Evolutionary conservation across 2,113 vertebrate species (phyloP).

Genomic region (Proteles cristata): DNA sequence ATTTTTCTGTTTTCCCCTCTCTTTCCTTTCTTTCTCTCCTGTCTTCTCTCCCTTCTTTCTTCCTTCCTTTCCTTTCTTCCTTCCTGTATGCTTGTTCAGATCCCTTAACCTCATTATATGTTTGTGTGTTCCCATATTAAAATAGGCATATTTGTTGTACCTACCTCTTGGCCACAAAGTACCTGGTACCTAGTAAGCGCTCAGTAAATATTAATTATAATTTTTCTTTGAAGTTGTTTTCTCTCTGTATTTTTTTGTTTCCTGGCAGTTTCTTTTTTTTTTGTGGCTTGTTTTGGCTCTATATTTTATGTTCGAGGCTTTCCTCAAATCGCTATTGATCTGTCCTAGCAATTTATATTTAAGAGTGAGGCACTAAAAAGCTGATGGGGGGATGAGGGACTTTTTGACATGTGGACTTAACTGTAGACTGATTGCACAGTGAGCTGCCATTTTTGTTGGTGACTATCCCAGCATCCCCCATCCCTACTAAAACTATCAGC

Average conservation of each 20-base stretch:
- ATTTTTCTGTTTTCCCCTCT: background rate
- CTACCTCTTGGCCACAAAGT: background rate
- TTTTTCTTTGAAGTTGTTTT: conserved; percentile 11
- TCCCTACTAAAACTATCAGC: background rate
- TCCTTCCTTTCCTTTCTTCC: background rate
- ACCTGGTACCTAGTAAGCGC: background rate
- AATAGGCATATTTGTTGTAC: background rate
- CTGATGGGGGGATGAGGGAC: background rate
- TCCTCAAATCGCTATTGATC: background rate
- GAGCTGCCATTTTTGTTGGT: background rate
- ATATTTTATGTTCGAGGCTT: background rate
- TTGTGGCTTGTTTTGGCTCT: conserved; percentile 27
- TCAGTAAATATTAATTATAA: conserved; percentile 9
- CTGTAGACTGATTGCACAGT: background rate
- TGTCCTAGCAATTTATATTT: conserved; percentile 29
- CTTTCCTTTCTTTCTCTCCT: background rate
- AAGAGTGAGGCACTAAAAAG: background rate
- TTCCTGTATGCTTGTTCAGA: background rate
- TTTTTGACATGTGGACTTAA: background rate
- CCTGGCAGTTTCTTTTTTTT: background rate
- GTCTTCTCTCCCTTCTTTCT: background rate
- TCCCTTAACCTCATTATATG: background rate
- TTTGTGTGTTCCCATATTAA: conserved; percentile 29
- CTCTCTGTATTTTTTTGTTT: conserved; percentile 24
- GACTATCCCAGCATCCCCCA: background rate